Evolutionary conservation across 2,797 vertebrate genomes (phyloP).

Genomic region (Lycodopsis pacificus): DNA sequence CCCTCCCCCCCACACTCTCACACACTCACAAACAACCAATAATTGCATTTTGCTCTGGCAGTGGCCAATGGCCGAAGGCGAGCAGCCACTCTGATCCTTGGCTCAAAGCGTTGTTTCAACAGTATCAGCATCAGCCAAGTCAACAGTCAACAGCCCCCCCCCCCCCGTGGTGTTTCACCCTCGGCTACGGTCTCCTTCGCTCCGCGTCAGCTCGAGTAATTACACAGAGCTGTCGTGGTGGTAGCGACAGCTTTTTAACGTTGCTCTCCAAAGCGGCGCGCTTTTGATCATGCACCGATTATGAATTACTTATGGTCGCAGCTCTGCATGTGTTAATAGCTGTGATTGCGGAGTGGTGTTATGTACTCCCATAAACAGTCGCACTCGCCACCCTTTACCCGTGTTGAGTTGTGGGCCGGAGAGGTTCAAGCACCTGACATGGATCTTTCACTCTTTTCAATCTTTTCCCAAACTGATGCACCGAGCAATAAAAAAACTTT

Average conservation of each 20-base stretch:
- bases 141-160: conserved; percentile 46
- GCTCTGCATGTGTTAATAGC: conserved; percentile 16
- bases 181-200: conserved; percentile 2
- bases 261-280: background rate
- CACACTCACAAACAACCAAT: conserved; percentile 17
- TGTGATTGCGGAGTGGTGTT: conserved; percentile 20
- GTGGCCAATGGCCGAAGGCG: conserved; percentile 46
- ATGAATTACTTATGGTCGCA: conserved; percentile 31
- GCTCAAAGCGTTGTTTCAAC: conserved; percentile 71
- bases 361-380: conserved; percentile 20
- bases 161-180: conserved; percentile 44
- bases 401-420: conserved; percentile 5
- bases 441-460: conserved; percentile 25
- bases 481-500: conserved; percentile 48
- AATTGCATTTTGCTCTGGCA: conserved; percentile 62
- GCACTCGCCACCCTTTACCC: background rate
- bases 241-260: conserved; percentile 32
- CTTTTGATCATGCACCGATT: conserved; percentile 39
- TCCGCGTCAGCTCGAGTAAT: conserved; percentile 48
- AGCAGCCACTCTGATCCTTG: conserved; percentile 67
- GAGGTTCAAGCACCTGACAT: conserved; percentile 25
- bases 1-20: conserved; percentile 9
- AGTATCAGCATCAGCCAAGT: conserved; percentile 68
- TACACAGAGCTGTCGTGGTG: conserved; percentile 29
- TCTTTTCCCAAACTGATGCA: conserved; percentile 19